These are phyloP conservation scores for Tupaia chinensis DNA, from an alignment of 2,113 vertebrate genomes.

Conservation along the genomic window DNA sequence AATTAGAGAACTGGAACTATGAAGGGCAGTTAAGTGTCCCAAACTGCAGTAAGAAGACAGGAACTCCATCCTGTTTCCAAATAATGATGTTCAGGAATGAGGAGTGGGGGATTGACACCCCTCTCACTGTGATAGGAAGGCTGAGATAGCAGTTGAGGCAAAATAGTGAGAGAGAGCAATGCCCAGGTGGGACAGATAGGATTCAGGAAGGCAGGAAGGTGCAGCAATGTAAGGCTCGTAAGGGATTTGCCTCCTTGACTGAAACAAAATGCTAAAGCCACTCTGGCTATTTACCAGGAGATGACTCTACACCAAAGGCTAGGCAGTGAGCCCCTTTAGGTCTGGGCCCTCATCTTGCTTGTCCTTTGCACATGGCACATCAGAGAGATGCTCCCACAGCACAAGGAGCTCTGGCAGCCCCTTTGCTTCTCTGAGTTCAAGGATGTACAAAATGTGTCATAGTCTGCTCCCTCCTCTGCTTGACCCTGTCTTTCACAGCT, in stretches of 20 bases:
- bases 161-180: neutral
- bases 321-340: neutral
- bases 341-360: neutral
- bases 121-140: neutral
- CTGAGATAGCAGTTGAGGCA: neutral
- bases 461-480: neutral
- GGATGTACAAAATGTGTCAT: neutral
- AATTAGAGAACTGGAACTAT: neutral
- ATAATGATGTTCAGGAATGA: neutral
- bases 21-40: neutral
- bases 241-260: neutral
- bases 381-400: neutral
- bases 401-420: neutral
- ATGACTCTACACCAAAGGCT: neutral
- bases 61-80: neutral
- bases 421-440: neutral
- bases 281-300: neutral
- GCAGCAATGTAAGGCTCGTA: too few species aligned
- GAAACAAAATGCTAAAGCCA: neutral
- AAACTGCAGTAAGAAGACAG: neutral
- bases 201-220: neutral
- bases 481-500: neutral
- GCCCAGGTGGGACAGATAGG: neutral
- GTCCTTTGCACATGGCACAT: neutral
- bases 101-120: neutral